These are phyloP conservation scores for Cotesia typhae DNA, from an alignment of 1,140 invertebrate genomes.

Conservation along the genomic window DNA sequence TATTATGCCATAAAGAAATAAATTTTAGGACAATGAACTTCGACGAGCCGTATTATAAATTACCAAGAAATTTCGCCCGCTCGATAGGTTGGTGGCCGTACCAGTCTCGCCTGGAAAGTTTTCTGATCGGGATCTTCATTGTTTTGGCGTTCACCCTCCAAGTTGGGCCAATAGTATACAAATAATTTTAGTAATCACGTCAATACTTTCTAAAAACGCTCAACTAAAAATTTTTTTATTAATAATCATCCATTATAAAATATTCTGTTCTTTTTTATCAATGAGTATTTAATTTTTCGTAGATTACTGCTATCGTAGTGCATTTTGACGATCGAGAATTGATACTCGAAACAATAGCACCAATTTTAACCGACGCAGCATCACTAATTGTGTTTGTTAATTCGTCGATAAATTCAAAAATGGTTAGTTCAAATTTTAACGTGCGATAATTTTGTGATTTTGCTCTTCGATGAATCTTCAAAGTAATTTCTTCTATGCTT, in stretches of 20 bases:
- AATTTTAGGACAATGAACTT: slow-evolving; percentile 26
- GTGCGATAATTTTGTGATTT: no score
- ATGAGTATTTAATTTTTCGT: neutral
- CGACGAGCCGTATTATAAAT: slow-evolving; percentile 28
- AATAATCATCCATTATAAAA: no score
- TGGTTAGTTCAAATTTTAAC: no score
- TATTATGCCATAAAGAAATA: no score
- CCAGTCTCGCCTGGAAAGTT: slow-evolving; percentile 3
- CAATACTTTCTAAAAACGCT: neutral
- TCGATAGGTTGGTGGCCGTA: slow-evolving; percentile 33
- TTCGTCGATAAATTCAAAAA: no score
- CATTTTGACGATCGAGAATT: slow-evolving; percentile 20
- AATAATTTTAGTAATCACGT: neutral
- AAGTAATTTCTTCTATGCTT: no score
- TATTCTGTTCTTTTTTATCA: no score
- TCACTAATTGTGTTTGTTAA: neutral
- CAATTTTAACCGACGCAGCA: neutral
- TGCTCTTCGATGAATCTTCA: no score
- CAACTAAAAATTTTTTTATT: neutral
- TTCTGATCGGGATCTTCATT: neutral
- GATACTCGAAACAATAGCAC: slow-evolving; percentile 17
- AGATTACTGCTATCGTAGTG: slow-evolving; percentile 17
- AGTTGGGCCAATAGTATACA: slow-evolving; percentile 18
- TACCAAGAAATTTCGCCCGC: slow-evolving; percentile 19
- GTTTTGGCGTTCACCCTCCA: slow-evolving; percentile 2